These are phyloP conservation scores for Polydrusus cervinus DNA, from an alignment of 2,888 invertebrate genomes.

Conservation along the genomic window DNA sequence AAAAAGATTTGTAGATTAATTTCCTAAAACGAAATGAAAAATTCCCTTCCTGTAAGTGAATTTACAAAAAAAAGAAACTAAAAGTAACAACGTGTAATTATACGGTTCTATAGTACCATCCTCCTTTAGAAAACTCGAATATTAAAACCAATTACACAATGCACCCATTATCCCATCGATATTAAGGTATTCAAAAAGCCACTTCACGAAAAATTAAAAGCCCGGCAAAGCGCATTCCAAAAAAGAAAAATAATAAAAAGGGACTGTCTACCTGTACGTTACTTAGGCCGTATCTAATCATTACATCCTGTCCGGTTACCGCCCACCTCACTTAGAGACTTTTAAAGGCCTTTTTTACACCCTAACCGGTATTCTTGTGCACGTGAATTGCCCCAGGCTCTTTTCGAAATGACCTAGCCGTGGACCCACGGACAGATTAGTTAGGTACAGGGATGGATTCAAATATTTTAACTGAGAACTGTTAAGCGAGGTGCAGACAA, in stretches of 20 bases:
- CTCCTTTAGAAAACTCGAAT: conserved; percentile 1
- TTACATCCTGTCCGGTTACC: conserved; percentile 67
- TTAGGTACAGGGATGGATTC: conserved; percentile 23
- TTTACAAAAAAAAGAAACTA: no score
- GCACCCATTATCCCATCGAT: conserved; percentile 38
- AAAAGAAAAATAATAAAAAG: conserved; percentile 49
- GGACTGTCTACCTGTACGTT: conserved; percentile 58
- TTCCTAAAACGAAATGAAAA: no score
- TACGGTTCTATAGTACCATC: not conserved
- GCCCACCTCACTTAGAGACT: conserved; percentile 66
- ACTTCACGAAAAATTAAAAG: conserved; percentile 51
- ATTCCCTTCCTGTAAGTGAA: no score
- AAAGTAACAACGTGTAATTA: conserved; percentile 1
- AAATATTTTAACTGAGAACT: not conserved
- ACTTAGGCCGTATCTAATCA: conserved; percentile 67
- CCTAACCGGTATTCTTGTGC: conserved; percentile 64
- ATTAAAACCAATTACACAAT: conserved; percentile 36
- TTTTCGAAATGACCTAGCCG: conserved; percentile 46
- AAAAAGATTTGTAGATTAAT: no score
- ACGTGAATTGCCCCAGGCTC: conserved; percentile 70
- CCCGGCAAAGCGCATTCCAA: conserved; percentile 42
- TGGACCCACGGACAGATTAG: conserved; percentile 46
- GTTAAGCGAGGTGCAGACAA: not conserved
- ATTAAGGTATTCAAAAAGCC: conserved; percentile 26
- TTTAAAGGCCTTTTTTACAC: conserved; percentile 66